Evolutionary conservation across 2,797 vertebrate species (phyloP), one percentile per base, ranked within the genome.

Genomic region (Brachyrhaphis roseni): DNA sequence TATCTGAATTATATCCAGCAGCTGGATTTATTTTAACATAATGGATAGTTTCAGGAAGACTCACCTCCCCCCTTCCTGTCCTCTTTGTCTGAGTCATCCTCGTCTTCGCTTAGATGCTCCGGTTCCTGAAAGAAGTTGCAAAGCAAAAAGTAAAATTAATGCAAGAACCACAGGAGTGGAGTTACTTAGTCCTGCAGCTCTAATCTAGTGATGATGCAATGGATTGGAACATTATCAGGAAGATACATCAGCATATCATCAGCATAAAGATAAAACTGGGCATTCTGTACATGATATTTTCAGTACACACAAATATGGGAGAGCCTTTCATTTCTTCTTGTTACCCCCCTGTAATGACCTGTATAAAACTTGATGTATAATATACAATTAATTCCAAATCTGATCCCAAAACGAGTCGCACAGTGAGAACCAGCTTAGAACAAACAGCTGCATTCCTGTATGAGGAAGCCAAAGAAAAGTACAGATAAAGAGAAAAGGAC

Each of bases 51-150:
- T 75, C 26, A 15, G 1, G 47, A 51, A 49, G 23, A 83, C 94
- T 93, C 86, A 96, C 96, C 4, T 8, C 31, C 77, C 77, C 45
- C 88, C 79, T 87, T 93, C 79, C 87, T 95, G 1, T 96, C 94
- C 74, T 95, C 97, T 84, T 96, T 88, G 84, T 94, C 93, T 28
- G 92, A 93, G 45, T 86, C 93, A 2, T 96, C 96, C 0, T 93
- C 96, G 0, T 97, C 96, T n/a, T 97, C 96, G 0, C 87, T 92
- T 57, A 82, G 62, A 18, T 90, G 81, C 0, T 95, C 94, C 74
- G 87, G 51, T 0, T 94, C 93, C 93, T 95, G 88, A 34, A 78
- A 73, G 41, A 76, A 46, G n/a, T n/a, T 41, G 12, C 18, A 55
- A 28, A 55, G 11, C 20, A 39, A 66, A 36, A 66, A 39, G 18